Percentiles rank a stretch among this genome's conserved stretches.
Evolutionary conservation across 2,888 invertebrate genomes (phyloP).

Genomic region (Caenorhabditis japonica): DNA sequence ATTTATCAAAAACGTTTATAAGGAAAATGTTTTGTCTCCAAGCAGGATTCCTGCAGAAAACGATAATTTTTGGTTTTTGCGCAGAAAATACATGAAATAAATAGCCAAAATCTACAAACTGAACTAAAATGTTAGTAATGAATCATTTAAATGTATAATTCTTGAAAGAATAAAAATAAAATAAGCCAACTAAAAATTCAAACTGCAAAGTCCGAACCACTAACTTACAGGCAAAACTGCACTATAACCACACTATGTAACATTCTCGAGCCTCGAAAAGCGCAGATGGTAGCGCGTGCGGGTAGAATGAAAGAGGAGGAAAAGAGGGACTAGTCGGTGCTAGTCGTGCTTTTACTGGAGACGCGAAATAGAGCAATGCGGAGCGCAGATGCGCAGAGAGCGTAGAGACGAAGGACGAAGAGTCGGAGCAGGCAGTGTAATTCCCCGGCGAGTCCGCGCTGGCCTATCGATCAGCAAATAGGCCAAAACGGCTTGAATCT

Average conservation of each 20-base stretch:
- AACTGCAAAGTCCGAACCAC: not conserved
- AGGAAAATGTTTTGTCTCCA: too few species aligned
- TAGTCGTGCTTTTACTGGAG: constrained; percentile 44
- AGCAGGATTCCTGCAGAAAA: too few species aligned
- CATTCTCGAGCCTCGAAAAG: constrained; percentile 27
- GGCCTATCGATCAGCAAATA: constrained; percentile 42
- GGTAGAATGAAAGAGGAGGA: constrained; percentile 21
- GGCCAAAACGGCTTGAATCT: constrained; percentile 5
- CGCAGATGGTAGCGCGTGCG: constrained; percentile 48
- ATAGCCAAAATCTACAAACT: too few species aligned
- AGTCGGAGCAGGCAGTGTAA: constrained; percentile 33
- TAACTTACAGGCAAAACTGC: constrained; percentile 10
- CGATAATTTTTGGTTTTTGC: too few species aligned
- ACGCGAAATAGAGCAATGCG: constrained; percentile 12
- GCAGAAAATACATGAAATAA: too few species aligned
- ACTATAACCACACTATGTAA: constrained; percentile 28
- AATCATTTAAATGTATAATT: too few species aligned
- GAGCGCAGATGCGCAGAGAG: constrained; percentile 10
- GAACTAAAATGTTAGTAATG: too few species aligned
- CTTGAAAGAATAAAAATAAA: constrained; percentile 12
- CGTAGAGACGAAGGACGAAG: constrained; percentile 11
- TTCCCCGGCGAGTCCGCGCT: constrained; percentile 36
- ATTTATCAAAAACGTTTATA: too few species aligned
- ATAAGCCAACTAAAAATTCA: not conserved
- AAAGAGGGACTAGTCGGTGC: constrained; percentile 49